These are phyloP conservation scores for Andrena fulva DNA, from an alignment of 2,888 invertebrate species.

Conservation along the genomic window DNA sequence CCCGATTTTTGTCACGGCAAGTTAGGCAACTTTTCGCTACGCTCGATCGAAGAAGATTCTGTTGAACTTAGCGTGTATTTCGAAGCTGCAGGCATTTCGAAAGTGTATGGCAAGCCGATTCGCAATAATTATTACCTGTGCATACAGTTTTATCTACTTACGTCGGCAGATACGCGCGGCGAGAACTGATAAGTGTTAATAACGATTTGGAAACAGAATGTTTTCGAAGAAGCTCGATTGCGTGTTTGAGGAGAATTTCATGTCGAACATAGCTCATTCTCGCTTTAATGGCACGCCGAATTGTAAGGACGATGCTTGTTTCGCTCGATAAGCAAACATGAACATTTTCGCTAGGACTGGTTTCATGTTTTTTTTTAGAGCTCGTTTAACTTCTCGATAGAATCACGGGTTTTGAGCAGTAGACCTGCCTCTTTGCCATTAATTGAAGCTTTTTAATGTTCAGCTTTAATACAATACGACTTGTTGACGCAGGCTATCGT, in stretches of 20 bases:
- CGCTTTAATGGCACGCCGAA: background rate
- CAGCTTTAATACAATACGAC: no score
- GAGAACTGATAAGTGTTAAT: background rate
- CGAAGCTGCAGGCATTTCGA: no score
- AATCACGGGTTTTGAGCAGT: no score
- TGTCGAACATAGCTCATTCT: background rate
- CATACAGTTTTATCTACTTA: background rate
- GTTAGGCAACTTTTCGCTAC: background rate
- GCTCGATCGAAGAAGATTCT: background rate
- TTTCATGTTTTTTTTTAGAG: no score
- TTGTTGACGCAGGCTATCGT: no score
- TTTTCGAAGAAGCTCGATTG: background rate
- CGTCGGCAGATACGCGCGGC: background rate
- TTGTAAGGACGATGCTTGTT: background rate
- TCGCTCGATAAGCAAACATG: background rate
- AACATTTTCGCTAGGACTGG: no score
- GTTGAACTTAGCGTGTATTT: background rate
- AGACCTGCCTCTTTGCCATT: no score
- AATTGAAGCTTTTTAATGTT: no score
- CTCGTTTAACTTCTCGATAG: no score
- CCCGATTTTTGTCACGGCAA: background rate
- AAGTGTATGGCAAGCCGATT: background rate
- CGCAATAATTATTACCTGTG: background rate
- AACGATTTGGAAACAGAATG: conserved; percentile 1
- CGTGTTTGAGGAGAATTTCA: background rate